Conservation (phyloP, 2,113 vertebrate species). For the Lamprologus ornatipinnis region DNA sequence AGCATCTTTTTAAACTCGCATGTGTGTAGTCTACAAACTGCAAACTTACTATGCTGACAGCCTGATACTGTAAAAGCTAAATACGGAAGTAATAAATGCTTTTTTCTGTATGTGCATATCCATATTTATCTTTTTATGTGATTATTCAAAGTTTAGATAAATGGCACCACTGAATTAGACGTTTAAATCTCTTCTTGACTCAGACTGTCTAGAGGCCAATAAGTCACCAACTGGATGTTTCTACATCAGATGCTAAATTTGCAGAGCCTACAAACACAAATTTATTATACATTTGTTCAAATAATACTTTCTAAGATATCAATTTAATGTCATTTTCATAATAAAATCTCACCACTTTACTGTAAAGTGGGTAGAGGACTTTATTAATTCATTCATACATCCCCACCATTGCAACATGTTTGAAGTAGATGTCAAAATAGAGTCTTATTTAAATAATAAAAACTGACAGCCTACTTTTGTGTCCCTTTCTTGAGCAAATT, state of each 20-base stretch:
- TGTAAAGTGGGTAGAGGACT: neutral
- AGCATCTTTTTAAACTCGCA: neutral
- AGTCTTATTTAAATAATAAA: neutral
- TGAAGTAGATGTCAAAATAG: neutral
- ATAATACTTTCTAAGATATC: neutral
- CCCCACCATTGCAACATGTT: neutral
- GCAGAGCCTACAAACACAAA: neutral
- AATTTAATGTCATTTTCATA: neutral
- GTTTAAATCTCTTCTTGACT: neutral
- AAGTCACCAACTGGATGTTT: neutral
- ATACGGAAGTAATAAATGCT: neutral
- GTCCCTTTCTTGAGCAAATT: neutral
- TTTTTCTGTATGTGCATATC: neutral
- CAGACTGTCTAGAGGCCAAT: neutral
- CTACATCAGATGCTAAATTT: neutral
- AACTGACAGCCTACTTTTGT: neutral
- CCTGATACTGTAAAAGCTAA: neutral
- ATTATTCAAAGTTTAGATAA: neutral
- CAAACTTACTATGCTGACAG: neutral
- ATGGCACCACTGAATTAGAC: neutral
- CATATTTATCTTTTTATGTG: neutral
- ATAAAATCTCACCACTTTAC: neutral
- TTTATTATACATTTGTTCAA: neutral
- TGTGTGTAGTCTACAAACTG: neutral
- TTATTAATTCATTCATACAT: neutral